Evolutionary conservation across 2,888 invertebrate genomes (phyloP).

Genomic region (Meiosimyza decipiens): DNA sequence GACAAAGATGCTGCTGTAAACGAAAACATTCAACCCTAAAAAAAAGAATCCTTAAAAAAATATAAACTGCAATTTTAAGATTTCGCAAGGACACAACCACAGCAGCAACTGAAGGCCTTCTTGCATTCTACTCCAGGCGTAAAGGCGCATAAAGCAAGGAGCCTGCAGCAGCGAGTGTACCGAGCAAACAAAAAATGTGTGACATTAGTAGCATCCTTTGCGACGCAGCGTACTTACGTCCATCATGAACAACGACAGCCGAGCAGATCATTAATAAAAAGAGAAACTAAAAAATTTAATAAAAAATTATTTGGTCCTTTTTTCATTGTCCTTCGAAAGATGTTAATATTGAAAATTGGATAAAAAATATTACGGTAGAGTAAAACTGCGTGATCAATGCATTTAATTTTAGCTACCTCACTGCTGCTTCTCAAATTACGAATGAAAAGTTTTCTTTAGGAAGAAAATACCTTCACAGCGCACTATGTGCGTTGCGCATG

Average conservation of each 20-base stretch:
- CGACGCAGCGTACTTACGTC: slow-evolving; percentile 43
- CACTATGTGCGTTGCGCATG: too few species aligned
- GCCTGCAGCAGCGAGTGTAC: slow-evolving; percentile 20
- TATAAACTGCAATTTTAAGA: slow-evolving; percentile 43
- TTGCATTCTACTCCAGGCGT: slow-evolving; percentile 6
- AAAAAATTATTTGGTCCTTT: too few species aligned
- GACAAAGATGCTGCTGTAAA: too few species aligned
- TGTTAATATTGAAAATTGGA: background rate
- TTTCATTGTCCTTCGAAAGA: too few species aligned
- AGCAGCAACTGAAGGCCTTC: slow-evolving; percentile 26
- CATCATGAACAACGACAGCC: slow-evolving; percentile 42
- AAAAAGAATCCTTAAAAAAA: slow-evolving; percentile 35
- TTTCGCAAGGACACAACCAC: slow-evolving; percentile 46
- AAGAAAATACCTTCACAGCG: too few species aligned
- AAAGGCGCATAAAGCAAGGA: slow-evolving; percentile 1
- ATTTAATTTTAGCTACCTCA: slow-evolving; percentile 7
- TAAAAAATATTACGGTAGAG: slow-evolving; percentile 25
- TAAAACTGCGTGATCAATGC: background rate
- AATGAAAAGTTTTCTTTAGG: too few species aligned
- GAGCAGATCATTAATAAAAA: slow-evolving; percentile 44
- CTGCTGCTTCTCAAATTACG: too few species aligned
- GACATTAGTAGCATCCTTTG: slow-evolving; percentile 64
- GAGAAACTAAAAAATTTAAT: background rate
- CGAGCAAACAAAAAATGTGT: slow-evolving; percentile 12
- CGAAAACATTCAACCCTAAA: slow-evolving; percentile 36